phyloP scores from a whole-genome alignment of 2,113 vertebrate genomes.

The Corynorhinus townsendii region DNA sequence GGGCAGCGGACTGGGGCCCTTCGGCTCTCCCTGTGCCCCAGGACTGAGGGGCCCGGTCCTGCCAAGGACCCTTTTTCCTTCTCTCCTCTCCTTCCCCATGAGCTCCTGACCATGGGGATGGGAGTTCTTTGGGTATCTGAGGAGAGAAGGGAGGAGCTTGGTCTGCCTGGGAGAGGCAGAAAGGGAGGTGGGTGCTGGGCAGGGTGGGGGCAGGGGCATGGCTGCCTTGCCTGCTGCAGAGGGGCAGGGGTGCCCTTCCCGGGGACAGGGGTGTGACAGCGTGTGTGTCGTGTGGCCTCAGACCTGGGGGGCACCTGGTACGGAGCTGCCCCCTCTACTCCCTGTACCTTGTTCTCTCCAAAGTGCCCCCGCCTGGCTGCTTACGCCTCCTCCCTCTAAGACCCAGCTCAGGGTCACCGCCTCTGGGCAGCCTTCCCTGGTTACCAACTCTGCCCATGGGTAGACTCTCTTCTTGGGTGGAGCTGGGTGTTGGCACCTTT shows the following conservation, averaged over 20 bases:
- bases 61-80: not conserved
- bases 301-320: rapidly evolving
- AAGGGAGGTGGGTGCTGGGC: not conserved
- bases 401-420: not conserved
- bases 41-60: not conserved
- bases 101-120: no score
- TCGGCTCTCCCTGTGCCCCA: not conserved
- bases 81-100: not conserved
- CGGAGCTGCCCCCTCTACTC: not conserved
- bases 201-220: not conserved
- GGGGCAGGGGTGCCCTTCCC: not conserved
- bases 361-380: not conserved
- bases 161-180: not conserved
- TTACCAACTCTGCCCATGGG: not conserved
- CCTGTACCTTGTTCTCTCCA: rapidly evolving
- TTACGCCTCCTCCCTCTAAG: not conserved
- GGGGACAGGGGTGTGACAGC: not conserved
- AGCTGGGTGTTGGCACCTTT: not conserved
- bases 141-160: not conserved
- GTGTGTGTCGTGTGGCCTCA: not conserved
- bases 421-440: not conserved
- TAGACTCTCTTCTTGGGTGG: not conserved
- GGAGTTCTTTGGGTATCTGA: not conserved
- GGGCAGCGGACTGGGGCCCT: not conserved
- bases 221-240: not conserved